These are phyloP conservation scores for Ceyx margarethae DNA, from an alignment of 2,113 vertebrate species.

Conservation along the genomic window DNA sequence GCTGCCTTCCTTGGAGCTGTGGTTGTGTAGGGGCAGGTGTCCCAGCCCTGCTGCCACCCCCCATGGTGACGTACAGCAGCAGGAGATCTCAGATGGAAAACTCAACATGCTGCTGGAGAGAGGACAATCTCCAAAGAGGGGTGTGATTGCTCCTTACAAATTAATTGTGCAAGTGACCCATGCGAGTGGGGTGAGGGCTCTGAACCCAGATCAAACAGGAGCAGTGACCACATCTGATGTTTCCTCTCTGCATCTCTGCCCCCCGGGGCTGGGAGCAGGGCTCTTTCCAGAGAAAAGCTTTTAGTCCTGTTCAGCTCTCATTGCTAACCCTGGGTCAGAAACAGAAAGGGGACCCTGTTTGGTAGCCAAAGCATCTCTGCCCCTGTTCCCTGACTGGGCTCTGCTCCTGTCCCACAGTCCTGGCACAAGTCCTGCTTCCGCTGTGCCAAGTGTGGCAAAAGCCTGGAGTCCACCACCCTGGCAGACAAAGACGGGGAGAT, in stretches of 20 bases:
- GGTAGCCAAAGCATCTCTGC: not conserved
- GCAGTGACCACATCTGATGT: not conserved
- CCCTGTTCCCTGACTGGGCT: not conserved
- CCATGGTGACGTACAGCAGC: not conserved
- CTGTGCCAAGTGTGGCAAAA: constrained; percentile 89
- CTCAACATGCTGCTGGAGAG: rapidly evolving
- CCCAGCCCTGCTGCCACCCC: not conserved
- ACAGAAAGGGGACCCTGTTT: not conserved
- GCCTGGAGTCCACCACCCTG: constrained; percentile 93
- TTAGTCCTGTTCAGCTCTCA: not conserved
- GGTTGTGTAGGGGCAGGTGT: not conserved
- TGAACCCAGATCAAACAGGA: not conserved
- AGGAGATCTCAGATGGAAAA: not conserved
- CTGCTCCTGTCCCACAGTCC: constrained; percentile 73
- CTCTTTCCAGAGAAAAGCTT: not conserved
- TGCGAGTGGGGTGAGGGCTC: not conserved
- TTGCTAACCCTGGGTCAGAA: not conserved
- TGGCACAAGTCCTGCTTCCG: constrained; percentile 97
- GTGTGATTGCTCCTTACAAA: not conserved
- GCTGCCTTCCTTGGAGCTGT: constrained; percentile 21
- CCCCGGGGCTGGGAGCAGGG: not conserved
- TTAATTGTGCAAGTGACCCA: not conserved
- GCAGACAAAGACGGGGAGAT: constrained; percentile 94
- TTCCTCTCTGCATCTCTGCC: not conserved
- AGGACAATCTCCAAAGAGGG: not conserved